Percentiles rank a stretch among this genome's conserved stretches.
Conservation (phyloP, 1,140 invertebrate species). For the Anastrepha ludens region DNA sequence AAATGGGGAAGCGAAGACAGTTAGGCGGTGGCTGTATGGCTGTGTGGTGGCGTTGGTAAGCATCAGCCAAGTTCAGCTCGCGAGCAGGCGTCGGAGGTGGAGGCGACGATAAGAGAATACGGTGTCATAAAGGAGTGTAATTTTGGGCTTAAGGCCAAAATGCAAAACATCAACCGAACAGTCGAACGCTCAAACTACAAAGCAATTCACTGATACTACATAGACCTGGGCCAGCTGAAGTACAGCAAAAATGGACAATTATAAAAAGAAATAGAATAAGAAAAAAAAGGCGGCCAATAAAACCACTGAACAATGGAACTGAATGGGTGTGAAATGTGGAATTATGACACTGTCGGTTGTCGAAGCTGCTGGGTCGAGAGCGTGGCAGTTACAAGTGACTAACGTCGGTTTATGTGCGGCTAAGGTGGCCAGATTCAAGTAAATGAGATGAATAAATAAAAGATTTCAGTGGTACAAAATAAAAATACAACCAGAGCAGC, state of each 20-base stretch:
- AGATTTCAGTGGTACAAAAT: too few species aligned
- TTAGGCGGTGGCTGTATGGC: constrained; percentile 38
- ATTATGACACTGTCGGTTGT: constrained; percentile 21
- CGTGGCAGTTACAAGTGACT: constrained; percentile 20
- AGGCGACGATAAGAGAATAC: constrained; percentile 12
- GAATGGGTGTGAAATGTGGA: constrained; percentile 45
- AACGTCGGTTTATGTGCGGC: neutral
- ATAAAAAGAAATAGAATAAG: neutral
- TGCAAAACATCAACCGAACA: neutral
- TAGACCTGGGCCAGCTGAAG: neutral
- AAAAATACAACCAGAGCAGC: too few species aligned
- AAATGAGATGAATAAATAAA: neutral
- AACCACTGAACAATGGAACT: neutral
- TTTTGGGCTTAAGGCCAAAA: constrained; percentile 54
- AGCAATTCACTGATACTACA: neutral
- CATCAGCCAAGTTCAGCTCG: neutral
- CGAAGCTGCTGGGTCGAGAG: neutral
- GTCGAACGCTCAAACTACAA: neutral
- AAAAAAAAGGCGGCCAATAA: neutral
- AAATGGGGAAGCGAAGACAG: constrained; percentile 46
- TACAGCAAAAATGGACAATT: neutral
- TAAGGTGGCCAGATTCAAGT: neutral
- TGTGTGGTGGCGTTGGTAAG: neutral
- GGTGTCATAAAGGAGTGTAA: constrained; percentile 55
- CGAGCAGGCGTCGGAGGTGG: neutral